phyloP scores from a whole-genome alignment of 2,797 vertebrate genomes.

The Mormyrus proboscirostris region DNA sequence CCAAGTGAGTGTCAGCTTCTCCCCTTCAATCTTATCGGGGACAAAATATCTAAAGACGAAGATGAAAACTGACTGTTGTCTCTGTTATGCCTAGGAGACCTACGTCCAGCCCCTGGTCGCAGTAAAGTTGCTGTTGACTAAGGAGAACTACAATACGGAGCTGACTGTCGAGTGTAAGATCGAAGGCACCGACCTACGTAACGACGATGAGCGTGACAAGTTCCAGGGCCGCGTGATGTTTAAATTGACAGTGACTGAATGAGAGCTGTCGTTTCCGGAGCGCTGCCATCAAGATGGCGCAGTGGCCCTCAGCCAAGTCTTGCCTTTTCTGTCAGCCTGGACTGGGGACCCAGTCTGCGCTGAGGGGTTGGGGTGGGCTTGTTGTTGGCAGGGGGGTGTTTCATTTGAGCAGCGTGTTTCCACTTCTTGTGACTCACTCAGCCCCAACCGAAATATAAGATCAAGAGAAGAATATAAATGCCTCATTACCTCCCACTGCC shows the following conservation, averaged over 20 bases:
- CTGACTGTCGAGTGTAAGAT: constrained; percentile 81
- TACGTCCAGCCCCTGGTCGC: constrained; percentile 90
- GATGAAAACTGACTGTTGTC: background rate
- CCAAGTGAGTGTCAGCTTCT: constrained; percentile 75
- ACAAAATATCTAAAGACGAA: background rate
- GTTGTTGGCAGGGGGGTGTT: background rate
- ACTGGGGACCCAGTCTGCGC: background rate
- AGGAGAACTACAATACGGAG: constrained; percentile 68
- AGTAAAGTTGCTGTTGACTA: constrained; percentile 69
- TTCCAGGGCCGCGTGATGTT: constrained; percentile 87
- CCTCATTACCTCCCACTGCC: background rate
- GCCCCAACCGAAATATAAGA: background rate
- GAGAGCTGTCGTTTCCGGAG: constrained; percentile 43
- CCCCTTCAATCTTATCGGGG: background rate
- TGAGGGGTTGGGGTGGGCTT: background rate
- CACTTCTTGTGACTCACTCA: background rate
- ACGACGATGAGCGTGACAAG: constrained; percentile 84
- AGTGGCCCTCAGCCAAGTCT: background rate
- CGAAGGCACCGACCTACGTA: constrained; percentile 76
- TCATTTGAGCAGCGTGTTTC: background rate
- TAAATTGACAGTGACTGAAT: constrained; percentile 73
- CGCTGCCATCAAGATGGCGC: background rate
- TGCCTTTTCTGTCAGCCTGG: constrained; percentile 5
- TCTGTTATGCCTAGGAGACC: constrained; percentile 55
- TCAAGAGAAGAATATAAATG: background rate